phyloP scores from a whole-genome alignment of 2,888 invertebrate species.

The Pammene fasciana region DNA sequence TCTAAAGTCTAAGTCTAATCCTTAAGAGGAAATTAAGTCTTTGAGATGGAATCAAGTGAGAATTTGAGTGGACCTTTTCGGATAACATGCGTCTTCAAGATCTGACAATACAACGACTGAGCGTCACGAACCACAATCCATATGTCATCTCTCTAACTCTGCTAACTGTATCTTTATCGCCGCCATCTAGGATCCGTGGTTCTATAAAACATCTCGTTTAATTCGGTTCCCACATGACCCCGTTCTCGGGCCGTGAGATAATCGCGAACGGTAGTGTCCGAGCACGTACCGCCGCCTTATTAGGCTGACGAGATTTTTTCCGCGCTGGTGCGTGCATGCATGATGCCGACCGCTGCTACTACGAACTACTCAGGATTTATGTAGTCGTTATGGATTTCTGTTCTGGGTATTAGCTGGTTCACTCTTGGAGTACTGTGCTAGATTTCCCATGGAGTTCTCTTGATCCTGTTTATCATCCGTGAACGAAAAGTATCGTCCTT shows the following conservation, averaged over 20 bases:
- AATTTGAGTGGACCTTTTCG: neutral
- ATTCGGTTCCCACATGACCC: slow-evolving; percentile 76
- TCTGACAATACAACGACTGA: neutral
- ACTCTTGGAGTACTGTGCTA: slow-evolving; percentile 10
- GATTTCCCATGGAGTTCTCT: neutral
- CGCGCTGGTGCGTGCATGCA: slow-evolving; percentile 65
- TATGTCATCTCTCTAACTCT: slow-evolving; percentile 1
- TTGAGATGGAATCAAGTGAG: no score
- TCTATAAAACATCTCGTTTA: slow-evolving; percentile 64
- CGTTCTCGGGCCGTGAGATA: slow-evolving; percentile 77
- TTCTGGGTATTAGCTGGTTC: slow-evolving; percentile 16
- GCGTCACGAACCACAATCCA: neutral
- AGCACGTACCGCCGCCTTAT: slow-evolving; percentile 77
- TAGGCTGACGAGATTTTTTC: slow-evolving; percentile 71
- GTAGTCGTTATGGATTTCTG: slow-evolving; percentile 8
- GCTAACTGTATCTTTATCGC: slow-evolving; percentile 55
- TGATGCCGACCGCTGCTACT: slow-evolving; percentile 56
- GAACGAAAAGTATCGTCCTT: neutral
- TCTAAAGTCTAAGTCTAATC: no score
- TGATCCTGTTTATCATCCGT: neutral
- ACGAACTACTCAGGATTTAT: slow-evolving; percentile 47
- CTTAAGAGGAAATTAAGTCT: neutral
- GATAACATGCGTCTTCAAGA: neutral
- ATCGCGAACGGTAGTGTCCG: slow-evolving; percentile 76
- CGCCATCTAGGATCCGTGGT: slow-evolving; percentile 67